A percentile compares a stretch with the other conserved stretches of the same genome.
These are phyloP conservation scores for Cantharis lateralis DNA, from an alignment of 2,888 invertebrate genomes.

Conservation along the genomic window DNA sequence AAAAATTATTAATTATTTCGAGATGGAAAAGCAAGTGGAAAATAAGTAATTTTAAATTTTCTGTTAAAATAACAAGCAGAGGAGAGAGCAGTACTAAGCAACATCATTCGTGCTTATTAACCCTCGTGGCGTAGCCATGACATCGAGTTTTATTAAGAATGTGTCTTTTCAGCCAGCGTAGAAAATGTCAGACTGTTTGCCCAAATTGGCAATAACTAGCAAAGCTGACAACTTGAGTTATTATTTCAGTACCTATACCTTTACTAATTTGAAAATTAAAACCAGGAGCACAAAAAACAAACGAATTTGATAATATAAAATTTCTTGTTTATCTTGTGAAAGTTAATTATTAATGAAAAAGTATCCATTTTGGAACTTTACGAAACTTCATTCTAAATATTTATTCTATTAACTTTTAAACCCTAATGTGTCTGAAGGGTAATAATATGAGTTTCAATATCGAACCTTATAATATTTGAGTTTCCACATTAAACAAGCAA, in stretches of 20 bases:
- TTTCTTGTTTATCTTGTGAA: not conserved
- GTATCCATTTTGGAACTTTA: not conserved
- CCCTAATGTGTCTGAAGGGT: not conserved
- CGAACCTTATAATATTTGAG: not conserved
- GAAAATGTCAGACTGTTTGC: slow-evolving; percentile 1
- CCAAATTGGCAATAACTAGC: slow-evolving; percentile 4
- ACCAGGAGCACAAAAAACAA: not conserved
- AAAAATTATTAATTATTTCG: not conserved
- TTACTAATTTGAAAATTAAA: not conserved
- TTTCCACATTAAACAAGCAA: not conserved
- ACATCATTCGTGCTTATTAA: not conserved
- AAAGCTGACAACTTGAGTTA: not conserved
- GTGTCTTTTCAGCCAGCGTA: not conserved
- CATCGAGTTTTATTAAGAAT: slow-evolving; percentile 2
- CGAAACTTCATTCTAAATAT: not conserved
- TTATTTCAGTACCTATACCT: not conserved
- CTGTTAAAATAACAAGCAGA: not conserved
- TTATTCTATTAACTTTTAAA: not conserved
- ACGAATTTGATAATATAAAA: not conserved
- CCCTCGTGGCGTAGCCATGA: slow-evolving; percentile 2
- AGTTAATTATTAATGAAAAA: not conserved
- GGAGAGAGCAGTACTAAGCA: not conserved
- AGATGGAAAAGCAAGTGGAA: not conserved
- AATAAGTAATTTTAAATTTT: not conserved
- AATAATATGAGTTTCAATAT: not conserved